A percentile compares a stretch with the other conserved stretches of the same genome.
These are phyloP conservation scores for Orestias chungarensis DNA, from an alignment of 2,797 vertebrate genomes.

Conservation along the genomic window DNA sequence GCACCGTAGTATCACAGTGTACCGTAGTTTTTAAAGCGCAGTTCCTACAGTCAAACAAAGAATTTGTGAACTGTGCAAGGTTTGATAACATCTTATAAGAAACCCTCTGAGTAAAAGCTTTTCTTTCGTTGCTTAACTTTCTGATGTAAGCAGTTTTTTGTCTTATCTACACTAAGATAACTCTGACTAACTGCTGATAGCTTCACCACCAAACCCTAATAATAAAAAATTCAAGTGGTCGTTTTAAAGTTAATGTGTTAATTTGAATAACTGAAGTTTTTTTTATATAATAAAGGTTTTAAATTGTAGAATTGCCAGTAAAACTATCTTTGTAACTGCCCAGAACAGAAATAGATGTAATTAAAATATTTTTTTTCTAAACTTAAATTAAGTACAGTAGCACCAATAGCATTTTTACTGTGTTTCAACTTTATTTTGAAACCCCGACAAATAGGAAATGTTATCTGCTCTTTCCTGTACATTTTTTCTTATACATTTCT, in stretches of 20 bases:
- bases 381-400: not conserved
- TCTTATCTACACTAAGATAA: not conserved
- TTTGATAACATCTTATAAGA: not conserved
- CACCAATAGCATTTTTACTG: not conserved
- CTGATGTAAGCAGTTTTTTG: not conserved
- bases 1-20: too few species aligned
- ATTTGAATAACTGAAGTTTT: not conserved
- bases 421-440: not conserved
- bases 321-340: not conserved
- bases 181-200: not conserved
- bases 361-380: too few species aligned
- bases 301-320: not conserved
- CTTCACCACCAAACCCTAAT: not conserved
- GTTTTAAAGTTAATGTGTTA: not conserved
- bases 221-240: not conserved
- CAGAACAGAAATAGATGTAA: too few species aligned
- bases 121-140: not conserved
- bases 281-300: not conserved
- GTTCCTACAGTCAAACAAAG: too few species aligned
- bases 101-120: not conserved
- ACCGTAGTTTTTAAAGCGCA: too few species aligned
- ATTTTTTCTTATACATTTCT: not conserved
- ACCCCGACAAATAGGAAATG: not conserved
- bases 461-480: not conserved
- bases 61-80: not conserved